Conservation (phyloP, 2,888 invertebrate genomes). For the Mechanitis messenoides region DNA sequence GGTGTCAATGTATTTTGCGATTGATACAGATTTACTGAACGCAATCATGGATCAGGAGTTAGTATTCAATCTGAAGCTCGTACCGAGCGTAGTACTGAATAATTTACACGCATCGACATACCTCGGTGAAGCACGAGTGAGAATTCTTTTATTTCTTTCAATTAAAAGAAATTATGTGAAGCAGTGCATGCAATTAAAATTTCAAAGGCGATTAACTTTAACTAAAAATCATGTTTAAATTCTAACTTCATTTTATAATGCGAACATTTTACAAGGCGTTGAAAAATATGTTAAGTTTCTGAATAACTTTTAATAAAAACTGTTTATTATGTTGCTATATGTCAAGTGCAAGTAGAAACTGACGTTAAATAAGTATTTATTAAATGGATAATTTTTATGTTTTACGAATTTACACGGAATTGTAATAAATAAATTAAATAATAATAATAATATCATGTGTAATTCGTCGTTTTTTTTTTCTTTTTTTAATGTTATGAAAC, state of each 20-base stretch:
- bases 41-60: constrained; percentile 72
- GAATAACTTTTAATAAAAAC: not conserved
- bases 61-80: constrained; percentile 63
- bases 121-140: constrained; percentile 37
- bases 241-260: not conserved
- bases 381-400: too few species aligned
- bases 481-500: too few species aligned
- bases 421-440: too few species aligned
- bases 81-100: constrained; percentile 66
- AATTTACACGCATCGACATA: constrained; percentile 62
- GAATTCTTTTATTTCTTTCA: constrained; percentile 35
- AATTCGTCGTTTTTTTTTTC: too few species aligned
- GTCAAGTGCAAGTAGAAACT: not conserved
- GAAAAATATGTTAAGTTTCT: not conserved
- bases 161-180: constrained; percentile 22
- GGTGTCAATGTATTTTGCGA: constrained; percentile 14
- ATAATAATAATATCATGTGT: too few species aligned
- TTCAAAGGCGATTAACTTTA: constrained; percentile 15
- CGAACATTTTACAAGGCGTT: not conserved
- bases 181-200: constrained; percentile 26
- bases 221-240: constrained; percentile 14
- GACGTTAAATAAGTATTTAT: too few species aligned
- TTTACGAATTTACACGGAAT: too few species aligned
- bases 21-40: constrained; percentile 59
- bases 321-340: not conserved